Evolutionary conservation across 1,140 invertebrate species (phyloP).

Genomic region (Ceratina australensis): DNA sequence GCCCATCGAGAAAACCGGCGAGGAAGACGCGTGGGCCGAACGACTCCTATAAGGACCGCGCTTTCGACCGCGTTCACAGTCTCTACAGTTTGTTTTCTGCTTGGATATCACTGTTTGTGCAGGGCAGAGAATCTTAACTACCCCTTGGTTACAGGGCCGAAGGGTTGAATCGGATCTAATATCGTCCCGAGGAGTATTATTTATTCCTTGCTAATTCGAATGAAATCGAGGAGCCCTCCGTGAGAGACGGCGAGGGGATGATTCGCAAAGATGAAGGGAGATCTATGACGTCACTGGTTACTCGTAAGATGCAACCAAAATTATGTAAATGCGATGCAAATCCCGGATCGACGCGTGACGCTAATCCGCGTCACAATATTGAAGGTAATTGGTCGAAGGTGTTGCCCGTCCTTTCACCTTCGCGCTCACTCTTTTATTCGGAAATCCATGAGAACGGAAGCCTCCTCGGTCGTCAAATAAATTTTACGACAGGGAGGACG

Average conservation of each 20-base stretch:
- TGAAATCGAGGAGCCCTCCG: too few relatives aligned
- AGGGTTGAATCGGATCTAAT: too few relatives aligned
- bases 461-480: background rate
- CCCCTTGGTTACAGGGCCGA: too few relatives aligned
- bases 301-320: constrained; percentile 74
- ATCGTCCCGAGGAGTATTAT: too few relatives aligned
- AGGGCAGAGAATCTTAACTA: too few relatives aligned
- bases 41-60: constrained; percentile 67
- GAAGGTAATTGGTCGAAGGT: constrained; percentile 77
- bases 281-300: too few relatives aligned
- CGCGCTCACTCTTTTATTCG: constrained; percentile 27
- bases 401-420: constrained; percentile 47
- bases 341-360: constrained; percentile 70
- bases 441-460: constrained; percentile 37
- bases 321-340: constrained; percentile 79
- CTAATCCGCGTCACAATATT: constrained; percentile 79
- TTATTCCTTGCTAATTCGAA: too few relatives aligned
- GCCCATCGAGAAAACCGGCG: constrained; percentile 60
- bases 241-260: too few relatives aligned
- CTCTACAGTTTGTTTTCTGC: constrained; percentile 35
- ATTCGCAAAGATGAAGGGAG: too few relatives aligned
- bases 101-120: constrained; percentile 4
- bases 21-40: constrained; percentile 77
- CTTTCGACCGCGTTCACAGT: constrained; percentile 52
- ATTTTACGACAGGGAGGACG: constrained; percentile 22